These are phyloP conservation scores for Asarcornis scutulata DNA, from an alignment of 2,113 vertebrate species.

Conservation along the genomic window DNA sequence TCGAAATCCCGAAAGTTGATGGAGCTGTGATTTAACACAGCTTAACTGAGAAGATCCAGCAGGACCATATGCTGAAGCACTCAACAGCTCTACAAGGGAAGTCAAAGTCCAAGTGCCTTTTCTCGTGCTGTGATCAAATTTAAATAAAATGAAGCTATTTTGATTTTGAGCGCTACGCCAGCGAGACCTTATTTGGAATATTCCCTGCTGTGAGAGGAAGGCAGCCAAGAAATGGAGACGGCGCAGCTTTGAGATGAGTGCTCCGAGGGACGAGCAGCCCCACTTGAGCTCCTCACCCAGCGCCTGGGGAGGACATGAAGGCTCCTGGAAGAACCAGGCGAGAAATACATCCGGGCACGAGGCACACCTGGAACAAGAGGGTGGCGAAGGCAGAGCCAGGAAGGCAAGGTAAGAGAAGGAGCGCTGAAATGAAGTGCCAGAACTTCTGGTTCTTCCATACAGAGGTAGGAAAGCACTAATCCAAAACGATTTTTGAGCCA, in stretches of 20 bases:
- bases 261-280: not conserved
- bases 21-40: not conserved
- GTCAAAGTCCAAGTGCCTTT: slow-evolving; percentile 26
- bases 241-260: not conserved
- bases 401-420: not conserved
- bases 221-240: not conserved
- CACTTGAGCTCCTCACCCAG: not conserved
- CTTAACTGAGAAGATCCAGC: not conserved
- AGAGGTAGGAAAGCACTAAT: not conserved
- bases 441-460: not conserved
- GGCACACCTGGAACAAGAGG: not conserved
- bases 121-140: slow-evolving; percentile 19
- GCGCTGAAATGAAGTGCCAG: not conserved
- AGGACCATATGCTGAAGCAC: not conserved
- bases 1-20: slow-evolving; percentile 6
- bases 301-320: not conserved
- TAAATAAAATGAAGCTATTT: slow-evolving; percentile 29
- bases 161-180: not conserved
- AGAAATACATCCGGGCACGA: not conserved
- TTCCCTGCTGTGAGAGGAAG: slow-evolving; percentile 2
- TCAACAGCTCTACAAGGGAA: not conserved
- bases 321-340: not conserved
- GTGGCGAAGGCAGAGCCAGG: not conserved
- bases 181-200: slow-evolving; percentile 26
- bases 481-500: not conserved